phyloP scores from a whole-genome alignment of 2,888 invertebrate genomes.

The Dascillus cervinus region DNA sequence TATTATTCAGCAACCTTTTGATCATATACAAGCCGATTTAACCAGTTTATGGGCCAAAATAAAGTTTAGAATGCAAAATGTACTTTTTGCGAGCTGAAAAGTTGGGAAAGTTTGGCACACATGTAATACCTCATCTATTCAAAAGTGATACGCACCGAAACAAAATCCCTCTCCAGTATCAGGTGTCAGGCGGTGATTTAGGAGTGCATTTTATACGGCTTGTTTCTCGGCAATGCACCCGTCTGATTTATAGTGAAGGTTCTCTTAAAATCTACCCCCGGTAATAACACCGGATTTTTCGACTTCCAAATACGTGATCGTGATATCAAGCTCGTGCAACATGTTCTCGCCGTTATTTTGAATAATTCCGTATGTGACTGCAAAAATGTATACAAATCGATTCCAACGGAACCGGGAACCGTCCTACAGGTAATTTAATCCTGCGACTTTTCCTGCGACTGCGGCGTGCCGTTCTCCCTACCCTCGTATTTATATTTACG shows the following conservation, averaged over 20 bases:
- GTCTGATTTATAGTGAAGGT: conserved; percentile 39
- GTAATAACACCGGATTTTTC: conserved; percentile 31
- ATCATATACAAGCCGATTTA: too few relatives aligned
- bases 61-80: background rate
- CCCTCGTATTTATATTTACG: conserved; percentile 41
- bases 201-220: conserved; percentile 39
- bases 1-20: too few relatives aligned
- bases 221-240: conserved; percentile 29
- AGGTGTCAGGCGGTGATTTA: conserved; percentile 40
- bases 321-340: conserved; percentile 18
- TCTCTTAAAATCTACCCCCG: conserved; percentile 30
- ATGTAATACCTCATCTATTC: conserved; percentile 24
- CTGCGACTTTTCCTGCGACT: too few relatives aligned
- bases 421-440: too few relatives aligned
- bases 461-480: conserved; percentile 21
- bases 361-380: too few relatives aligned
- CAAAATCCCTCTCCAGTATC: conserved; percentile 37
- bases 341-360: too few relatives aligned
- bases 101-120: conserved; percentile 21
- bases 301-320: conserved; percentile 22
- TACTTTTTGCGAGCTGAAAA: too few relatives aligned
- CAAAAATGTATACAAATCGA: too few relatives aligned
- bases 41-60: background rate
- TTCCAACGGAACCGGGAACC: too few relatives aligned
- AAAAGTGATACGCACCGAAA: conserved; percentile 26